phyloP scores from a whole-genome alignment of 2,888 invertebrate genomes.

The Mesorhabditis belari region DNA sequence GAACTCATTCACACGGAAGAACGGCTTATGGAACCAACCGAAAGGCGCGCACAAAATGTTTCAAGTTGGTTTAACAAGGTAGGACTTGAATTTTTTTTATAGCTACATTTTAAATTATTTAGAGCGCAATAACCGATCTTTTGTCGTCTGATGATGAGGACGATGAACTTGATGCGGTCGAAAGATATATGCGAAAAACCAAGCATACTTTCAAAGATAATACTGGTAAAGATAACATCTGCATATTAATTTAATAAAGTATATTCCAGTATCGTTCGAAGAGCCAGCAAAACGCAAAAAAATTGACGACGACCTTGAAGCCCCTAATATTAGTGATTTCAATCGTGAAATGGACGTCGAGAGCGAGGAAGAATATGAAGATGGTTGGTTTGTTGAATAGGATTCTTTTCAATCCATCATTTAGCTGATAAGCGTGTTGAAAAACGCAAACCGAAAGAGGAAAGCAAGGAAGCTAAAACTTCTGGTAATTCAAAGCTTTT shows the following conservation, averaged over 20 bases:
- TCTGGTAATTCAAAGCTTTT: background rate
- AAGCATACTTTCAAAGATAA: slow-evolving; percentile 22
- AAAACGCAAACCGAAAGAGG: slow-evolving; percentile 24
- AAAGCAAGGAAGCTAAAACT: slow-evolving; percentile 14
- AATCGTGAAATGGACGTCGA: slow-evolving; percentile 20
- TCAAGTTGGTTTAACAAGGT: slow-evolving; percentile 12
- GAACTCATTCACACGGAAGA: slow-evolving; percentile 31
- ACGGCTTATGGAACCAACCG: slow-evolving; percentile 7
- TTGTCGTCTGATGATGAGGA: slow-evolving; percentile 76
- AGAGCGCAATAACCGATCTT: slow-evolving; percentile 70
- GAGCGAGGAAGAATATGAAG: slow-evolving; percentile 24
- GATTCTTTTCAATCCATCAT: slow-evolving; percentile 5
- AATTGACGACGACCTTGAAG: slow-evolving; percentile 5
- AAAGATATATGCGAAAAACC: slow-evolving; percentile 36
- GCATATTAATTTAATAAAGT: slow-evolving; percentile 1
- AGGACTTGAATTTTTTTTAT: slow-evolving; percentile 51
- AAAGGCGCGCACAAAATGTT: background rate
- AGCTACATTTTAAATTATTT: slow-evolving; percentile 59
- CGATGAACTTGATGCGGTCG: slow-evolving; percentile 63
- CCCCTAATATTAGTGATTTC: slow-evolving; percentile 9
- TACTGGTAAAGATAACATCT: slow-evolving; percentile 11
- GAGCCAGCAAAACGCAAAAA: slow-evolving; percentile 8
- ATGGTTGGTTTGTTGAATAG: slow-evolving; percentile 9
- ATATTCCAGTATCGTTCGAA: slow-evolving; percentile 29
- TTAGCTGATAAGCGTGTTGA: slow-evolving; percentile 20